These are phyloP conservation scores for Enteromius trimaculatus DNA, from an alignment of 2,797 vertebrate genomes.

Conservation along the genomic window DNA sequence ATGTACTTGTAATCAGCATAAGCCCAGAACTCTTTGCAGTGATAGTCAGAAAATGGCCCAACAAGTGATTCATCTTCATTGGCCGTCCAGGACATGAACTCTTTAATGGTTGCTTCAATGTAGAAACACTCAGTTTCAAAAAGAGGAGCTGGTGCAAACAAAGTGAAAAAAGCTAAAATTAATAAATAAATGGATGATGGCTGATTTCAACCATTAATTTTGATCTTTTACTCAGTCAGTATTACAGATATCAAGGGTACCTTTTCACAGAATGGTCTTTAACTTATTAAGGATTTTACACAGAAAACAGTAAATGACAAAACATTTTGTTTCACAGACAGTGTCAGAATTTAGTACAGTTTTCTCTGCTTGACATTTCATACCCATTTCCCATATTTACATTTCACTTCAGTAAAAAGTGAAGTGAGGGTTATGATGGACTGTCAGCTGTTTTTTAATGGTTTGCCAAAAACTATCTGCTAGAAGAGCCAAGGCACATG, in stretches of 20 bases:
- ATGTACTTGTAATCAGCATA: slow-evolving; percentile 99
- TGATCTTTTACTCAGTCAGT: too few species aligned
- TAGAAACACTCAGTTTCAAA: slow-evolving; percentile 93
- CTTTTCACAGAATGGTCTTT: too few species aligned
- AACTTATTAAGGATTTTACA: too few species aligned
- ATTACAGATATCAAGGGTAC: too few species aligned
- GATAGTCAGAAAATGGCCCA: slow-evolving; percentile 82
- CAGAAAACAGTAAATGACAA: too few species aligned
- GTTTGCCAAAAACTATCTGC: background rate
- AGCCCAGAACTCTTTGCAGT: slow-evolving; percentile 86
- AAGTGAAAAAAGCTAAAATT: background rate
- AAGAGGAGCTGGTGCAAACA: slow-evolving; percentile 79
- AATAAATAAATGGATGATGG: background rate
- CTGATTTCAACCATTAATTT: too few species aligned
- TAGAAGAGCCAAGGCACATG: background rate
- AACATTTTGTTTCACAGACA: too few species aligned
- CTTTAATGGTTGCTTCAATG: slow-evolving; percentile 80
- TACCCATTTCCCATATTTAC: background rate
- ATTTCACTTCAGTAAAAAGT: slow-evolving; percentile 1
- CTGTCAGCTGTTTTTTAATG: background rate
- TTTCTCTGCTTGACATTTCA: background rate
- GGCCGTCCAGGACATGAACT: slow-evolving; percentile 86
- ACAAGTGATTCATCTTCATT: slow-evolving; percentile 62
- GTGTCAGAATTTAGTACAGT: background rate
- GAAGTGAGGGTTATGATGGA: background rate